Base-by-base conservation (phyloP, 2,888 invertebrate species). In the Glyphotaelius pellucidus region DNA sequence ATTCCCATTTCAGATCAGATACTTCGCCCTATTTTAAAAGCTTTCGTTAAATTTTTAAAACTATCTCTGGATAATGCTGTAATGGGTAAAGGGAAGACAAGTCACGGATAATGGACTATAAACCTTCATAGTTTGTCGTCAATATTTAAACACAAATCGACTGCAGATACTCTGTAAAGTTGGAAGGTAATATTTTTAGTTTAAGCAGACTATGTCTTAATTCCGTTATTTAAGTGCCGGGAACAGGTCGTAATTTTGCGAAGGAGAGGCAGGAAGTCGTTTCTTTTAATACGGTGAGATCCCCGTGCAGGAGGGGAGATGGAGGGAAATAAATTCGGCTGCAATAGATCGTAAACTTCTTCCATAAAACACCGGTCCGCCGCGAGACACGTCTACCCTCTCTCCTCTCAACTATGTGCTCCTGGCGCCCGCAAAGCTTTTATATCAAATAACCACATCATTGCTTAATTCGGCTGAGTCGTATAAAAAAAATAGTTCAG, bases 161-260 rank as follows among this genome's bases (percentile, higher is more conserved):
- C 25, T 67, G 67, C 25, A n/a, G 67, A 47, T 67, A 67, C 25
- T 42, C 42, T 67, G 52, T 25, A 67, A 67, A 67, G 52, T 67
- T 4, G 19, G 52, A 15, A 67, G 47, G 47, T 25, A 19, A 67
- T 67, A 19, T 5, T 67, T 67, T 67, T 67, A 25, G 67, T 25
- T 67, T 67, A 9, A 67, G 67, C 67, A 67, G 67, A 52, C 25
- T 67, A n/a, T n/a, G 67, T 67, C 3, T 67, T 67, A 67, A 67
- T 67, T 67, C 9, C 25, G 67, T 67, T 67, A 67, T 67, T 67
- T 67, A 38, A 89, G 88, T 89, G 67, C 80, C n/a, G 15, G 38
- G 88, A 89, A 89, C 35, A 89, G 80, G 38, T 89, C 88, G 79
- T 89, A 89, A 89, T 89, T 88, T 80, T 35, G n/a, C 88, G 35